Percentiles rank a stretch among this genome's conserved stretches.
These are phyloP conservation scores for Bombus impatiens DNA, from an alignment of 1,140 invertebrate genomes.

Conservation along the genomic window DNA sequence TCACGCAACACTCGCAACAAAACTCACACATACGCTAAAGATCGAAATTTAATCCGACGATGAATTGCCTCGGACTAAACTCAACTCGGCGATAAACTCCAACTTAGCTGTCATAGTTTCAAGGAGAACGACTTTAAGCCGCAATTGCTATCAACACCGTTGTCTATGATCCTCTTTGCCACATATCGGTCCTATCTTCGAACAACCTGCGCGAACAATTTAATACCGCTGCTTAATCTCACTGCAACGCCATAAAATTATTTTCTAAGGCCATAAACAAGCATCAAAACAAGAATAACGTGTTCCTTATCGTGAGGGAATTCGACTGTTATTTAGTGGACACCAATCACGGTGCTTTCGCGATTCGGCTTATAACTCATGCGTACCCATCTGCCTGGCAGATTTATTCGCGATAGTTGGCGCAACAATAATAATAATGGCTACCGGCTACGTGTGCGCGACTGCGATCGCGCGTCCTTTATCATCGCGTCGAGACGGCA, in stretches of 20 bases:
- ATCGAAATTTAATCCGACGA: neutral
- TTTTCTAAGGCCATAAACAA: neutral
- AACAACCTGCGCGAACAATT: neutral
- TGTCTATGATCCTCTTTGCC: neutral
- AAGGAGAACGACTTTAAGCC: conserved; percentile 4
- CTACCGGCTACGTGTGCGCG: conserved; percentile 43
- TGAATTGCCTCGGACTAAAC: neutral
- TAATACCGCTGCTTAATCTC: too few species aligned
- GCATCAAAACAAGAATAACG: neutral
- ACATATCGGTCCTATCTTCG: neutral
- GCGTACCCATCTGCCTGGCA: conserved; percentile 53
- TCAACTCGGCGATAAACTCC: neutral
- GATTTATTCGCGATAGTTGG: conserved; percentile 67
- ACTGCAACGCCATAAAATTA: neutral
- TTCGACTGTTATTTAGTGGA: neutral
- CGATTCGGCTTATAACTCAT: conserved; percentile 64
- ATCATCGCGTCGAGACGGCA: conserved; percentile 56
- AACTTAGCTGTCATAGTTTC: neutral
- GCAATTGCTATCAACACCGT: neutral
- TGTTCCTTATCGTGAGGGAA: neutral
- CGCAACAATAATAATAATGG: conserved; percentile 54
- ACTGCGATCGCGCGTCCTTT: conserved; percentile 48
- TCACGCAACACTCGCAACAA: too few species aligned
- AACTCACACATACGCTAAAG: neutral
- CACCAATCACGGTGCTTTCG: neutral